Evolutionary conservation across 2,113 vertebrate genomes (phyloP).

Genomic region (Abramis brama): DNA sequence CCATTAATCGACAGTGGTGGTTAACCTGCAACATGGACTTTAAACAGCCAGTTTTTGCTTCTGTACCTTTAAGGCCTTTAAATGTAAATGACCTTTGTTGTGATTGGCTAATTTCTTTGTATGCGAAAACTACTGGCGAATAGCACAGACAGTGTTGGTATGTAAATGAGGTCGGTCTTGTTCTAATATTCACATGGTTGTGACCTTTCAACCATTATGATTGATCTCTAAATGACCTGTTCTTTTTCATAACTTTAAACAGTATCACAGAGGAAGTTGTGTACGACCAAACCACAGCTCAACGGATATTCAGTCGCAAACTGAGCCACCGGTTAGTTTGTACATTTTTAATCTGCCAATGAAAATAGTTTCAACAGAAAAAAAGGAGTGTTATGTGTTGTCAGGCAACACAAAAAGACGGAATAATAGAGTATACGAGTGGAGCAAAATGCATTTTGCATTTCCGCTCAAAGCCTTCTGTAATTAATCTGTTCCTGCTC

Average conservation of each 20-base stretch:
- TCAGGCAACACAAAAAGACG: background rate
- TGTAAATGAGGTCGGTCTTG: background rate
- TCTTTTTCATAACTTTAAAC: background rate
- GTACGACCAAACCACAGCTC: background rate
- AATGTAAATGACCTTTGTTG: background rate
- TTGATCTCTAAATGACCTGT: background rate
- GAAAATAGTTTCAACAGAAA: background rate
- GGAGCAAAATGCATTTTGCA: background rate
- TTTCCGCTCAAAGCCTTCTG: background rate
- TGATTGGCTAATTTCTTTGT: background rate
- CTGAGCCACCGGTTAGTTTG: background rate
- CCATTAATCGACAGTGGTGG: too few relatives aligned
- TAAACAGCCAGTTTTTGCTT: background rate
- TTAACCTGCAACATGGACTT: too few relatives aligned
- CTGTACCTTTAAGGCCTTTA: background rate
- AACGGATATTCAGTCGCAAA: background rate
- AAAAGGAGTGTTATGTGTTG: too few relatives aligned
- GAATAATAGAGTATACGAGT: too few relatives aligned
- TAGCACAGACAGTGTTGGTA: background rate
- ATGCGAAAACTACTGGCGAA: background rate
- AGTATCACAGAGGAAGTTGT: background rate
- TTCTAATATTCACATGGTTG: background rate
- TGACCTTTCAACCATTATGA: background rate
- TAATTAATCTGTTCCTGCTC: background rate
- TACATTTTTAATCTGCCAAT: background rate